These are phyloP conservation scores for Leptinotarsa peninsularis DNA, from an alignment of 2,888 invertebrate genomes.

Conservation along the genomic window DNA sequence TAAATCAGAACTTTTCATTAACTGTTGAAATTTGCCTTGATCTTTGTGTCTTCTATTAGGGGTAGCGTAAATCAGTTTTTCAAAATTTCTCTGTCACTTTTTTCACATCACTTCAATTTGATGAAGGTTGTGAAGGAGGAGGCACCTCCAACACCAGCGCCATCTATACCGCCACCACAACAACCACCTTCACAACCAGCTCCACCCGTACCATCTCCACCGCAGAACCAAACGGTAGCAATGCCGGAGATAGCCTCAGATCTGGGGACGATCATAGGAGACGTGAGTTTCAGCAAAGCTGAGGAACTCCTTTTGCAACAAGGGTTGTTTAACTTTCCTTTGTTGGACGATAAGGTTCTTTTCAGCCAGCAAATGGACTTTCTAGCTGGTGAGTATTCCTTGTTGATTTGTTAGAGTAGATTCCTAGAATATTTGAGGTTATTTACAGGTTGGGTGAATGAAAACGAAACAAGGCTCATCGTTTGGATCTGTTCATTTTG, in stretches of 20 bases:
- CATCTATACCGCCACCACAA: not conserved
- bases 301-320: constrained; percentile 60
- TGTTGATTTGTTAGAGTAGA: too few relatives aligned
- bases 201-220: not conserved
- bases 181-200: not conserved
- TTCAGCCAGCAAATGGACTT: constrained; percentile 58
- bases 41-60: too few relatives aligned
- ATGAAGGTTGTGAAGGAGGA: constrained; percentile 15
- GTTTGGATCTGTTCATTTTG: too few relatives aligned
- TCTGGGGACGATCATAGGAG: constrained; percentile 50
- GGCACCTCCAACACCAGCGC: constrained; percentile 4
- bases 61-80: too few relatives aligned
- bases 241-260: constrained; percentile 18
- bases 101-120: not conserved
- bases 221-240: not conserved
- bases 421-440: too few relatives aligned
- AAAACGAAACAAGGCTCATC: too few relatives aligned
- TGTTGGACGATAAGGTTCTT: constrained; percentile 57
- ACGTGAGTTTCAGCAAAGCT: constrained; percentile 57
- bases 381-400: constrained; percentile 51
- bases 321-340: constrained; percentile 58
- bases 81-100: not conserved
- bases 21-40: too few relatives aligned
- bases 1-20: too few relatives aligned
- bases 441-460: too few relatives aligned